phyloP scores from a whole-genome alignment of 2,888 invertebrate species.

The Beris chalybata region DNA sequence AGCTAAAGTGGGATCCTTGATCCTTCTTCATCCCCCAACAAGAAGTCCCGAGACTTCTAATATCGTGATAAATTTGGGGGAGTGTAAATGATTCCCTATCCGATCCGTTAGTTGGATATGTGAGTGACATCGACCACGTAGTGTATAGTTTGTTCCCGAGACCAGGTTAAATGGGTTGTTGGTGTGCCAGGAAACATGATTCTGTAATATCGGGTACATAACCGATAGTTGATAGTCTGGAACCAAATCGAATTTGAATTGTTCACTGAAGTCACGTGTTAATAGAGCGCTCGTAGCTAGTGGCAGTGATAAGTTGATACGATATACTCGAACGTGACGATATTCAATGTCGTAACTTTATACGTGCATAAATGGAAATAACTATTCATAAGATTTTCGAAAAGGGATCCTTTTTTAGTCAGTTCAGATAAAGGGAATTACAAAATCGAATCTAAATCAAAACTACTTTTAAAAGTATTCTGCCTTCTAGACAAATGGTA shows the following conservation, averaged over 20 bases:
- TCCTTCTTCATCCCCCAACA: not conserved
- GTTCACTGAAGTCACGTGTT: conserved; percentile 20
- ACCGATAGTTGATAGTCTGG: conserved; percentile 30
- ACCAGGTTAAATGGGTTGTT: conserved; percentile 15
- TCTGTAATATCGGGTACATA: conserved; percentile 34
- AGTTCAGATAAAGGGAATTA: too few species aligned
- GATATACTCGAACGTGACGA: too few species aligned
- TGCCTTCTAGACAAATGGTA: too few species aligned
- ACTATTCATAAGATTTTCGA: too few species aligned
- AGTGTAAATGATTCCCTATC: conserved; percentile 18
- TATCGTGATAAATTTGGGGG: conserved; percentile 25
- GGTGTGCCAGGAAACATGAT: conserved; percentile 29
- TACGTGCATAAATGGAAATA: too few species aligned
- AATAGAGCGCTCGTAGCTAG: conserved; percentile 13
- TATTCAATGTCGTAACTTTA: too few species aligned
- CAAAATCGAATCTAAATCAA: too few species aligned
- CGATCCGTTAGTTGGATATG: conserved; percentile 4
- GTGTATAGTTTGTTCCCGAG: not conserved
- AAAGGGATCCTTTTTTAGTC: too few species aligned
- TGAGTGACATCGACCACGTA: conserved; percentile 18
- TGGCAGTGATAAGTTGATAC: not conserved
- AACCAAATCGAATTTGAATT: conserved; percentile 33
- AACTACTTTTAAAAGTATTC: too few species aligned
- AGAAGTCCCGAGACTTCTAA: conserved; percentile 4
- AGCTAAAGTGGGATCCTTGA: conserved; percentile 27